Evolutionary conservation across 2,888 invertebrate genomes (phyloP).

Genomic region (Caenorhabditis sp.): DNA sequence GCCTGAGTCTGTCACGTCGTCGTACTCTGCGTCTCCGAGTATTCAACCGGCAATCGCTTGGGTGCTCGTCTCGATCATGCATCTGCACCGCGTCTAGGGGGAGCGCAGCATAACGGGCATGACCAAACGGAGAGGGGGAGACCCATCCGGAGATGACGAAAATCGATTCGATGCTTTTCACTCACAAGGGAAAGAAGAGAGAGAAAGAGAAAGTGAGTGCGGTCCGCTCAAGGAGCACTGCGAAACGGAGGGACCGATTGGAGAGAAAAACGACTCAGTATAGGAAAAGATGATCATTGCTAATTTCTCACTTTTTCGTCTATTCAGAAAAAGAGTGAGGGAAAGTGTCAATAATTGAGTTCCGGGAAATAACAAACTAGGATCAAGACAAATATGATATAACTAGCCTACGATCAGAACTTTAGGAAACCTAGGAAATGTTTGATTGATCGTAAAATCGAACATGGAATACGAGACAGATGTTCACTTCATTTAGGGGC

Average conservation of each 20-base stretch:
- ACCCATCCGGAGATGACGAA: slow-evolving; percentile 57
- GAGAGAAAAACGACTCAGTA: slow-evolving; percentile 11
- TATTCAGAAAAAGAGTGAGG: neutral
- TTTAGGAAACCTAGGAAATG: no score
- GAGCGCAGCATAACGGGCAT: slow-evolving; percentile 35
- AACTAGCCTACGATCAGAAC: no score
- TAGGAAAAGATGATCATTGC: slow-evolving; percentile 37
- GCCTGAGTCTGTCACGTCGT: slow-evolving; percentile 50
- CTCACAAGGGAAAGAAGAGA: slow-evolving; percentile 41
- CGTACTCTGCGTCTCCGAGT: slow-evolving; percentile 49
- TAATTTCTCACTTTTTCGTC: neutral
- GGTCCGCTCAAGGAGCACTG: slow-evolving; percentile 34
- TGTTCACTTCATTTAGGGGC: slow-evolving; percentile 20
- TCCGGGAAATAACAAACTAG: neutral
- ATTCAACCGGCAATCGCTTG: slow-evolving; percentile 26
- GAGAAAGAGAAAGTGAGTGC: slow-evolving; percentile 17
- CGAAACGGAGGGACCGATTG: slow-evolving; percentile 43
- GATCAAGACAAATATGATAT: neutral
- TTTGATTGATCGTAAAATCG: no score
- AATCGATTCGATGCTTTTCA: slow-evolving; percentile 56
- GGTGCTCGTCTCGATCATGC: slow-evolving; percentile 53
- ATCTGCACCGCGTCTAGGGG: slow-evolving; percentile 47
- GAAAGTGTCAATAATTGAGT: no score
- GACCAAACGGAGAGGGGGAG: slow-evolving; percentile 45
- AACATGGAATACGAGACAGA: slow-evolving; percentile 16